These are phyloP conservation scores for Saccopteryx leptura DNA, from an alignment of 2,113 vertebrate genomes.

Conservation along the genomic window DNA sequence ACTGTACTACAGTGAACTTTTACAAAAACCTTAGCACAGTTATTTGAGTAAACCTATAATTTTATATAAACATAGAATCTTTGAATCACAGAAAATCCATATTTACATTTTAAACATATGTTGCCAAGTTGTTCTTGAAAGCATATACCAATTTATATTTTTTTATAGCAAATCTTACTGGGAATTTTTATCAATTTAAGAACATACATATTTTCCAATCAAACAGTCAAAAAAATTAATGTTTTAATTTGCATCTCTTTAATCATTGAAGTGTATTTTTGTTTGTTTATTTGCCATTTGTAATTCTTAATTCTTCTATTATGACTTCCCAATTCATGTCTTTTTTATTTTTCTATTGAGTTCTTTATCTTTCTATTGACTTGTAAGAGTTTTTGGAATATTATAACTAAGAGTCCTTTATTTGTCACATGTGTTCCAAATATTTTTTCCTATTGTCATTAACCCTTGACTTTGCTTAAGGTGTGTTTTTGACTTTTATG, in stretches of 20 bases:
- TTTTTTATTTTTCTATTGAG: constrained; percentile 9
- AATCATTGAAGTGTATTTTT: constrained; percentile 45
- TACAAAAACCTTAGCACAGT: background rate
- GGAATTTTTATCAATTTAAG: constrained; percentile 55
- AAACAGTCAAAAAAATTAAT: background rate
- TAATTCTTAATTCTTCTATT: constrained; percentile 1
- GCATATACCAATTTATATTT: constrained; percentile 1
- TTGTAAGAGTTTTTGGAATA: background rate
- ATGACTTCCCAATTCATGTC: constrained; percentile 26
- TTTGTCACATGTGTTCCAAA: background rate
- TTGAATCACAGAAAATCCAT: constrained; percentile 37
- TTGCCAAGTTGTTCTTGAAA: constrained; percentile 29
- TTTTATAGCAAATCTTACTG: background rate
- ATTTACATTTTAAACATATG: constrained; percentile 35
- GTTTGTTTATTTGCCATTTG: background rate
- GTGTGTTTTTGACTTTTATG: constrained; percentile 6
- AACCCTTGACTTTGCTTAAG: background rate
- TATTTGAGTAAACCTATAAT: background rate
- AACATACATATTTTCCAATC: background rate
- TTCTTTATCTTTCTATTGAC: constrained; percentile 5
- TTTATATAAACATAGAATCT: constrained; percentile 29
- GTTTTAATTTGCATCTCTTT: background rate
- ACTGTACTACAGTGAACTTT: background rate
- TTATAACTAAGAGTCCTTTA: background rate
- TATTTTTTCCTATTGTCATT: constrained; percentile 33